Evolutionary conservation across 2,113 vertebrate genomes (phyloP).

Genomic region (Xiphophorus maculatus): DNA sequence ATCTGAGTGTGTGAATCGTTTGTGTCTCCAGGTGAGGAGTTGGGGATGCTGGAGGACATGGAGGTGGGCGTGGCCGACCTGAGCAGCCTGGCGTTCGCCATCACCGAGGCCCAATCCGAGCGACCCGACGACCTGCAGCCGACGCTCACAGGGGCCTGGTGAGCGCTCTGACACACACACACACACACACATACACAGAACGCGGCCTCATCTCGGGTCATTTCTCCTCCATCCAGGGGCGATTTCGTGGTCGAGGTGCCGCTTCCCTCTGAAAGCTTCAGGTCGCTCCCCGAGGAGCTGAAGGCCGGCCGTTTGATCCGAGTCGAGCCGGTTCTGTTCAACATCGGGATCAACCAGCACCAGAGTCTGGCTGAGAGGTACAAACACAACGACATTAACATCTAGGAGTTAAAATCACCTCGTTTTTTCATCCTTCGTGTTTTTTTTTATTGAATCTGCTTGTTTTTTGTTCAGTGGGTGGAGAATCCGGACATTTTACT

Average conservation of each 20-base stretch:
- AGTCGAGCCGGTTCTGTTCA: slow-evolving; percentile 87
- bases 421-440: too few relatives aligned
- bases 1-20: too few relatives aligned
- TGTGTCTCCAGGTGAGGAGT: slow-evolving; percentile 83
- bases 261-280: slow-evolving; percentile 83
- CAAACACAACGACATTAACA: not conserved
- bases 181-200: not conserved
- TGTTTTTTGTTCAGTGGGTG: too few relatives aligned
- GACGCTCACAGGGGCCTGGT: slow-evolving; percentile 85
- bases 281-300: slow-evolving; percentile 82
- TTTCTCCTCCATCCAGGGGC: slow-evolving; percentile 70
- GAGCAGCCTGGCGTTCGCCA: slow-evolving; percentile 82
- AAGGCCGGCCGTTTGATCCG: slow-evolving; percentile 84
- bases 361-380: slow-evolving; percentile 81
- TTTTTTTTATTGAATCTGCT: too few relatives aligned
- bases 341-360: slow-evolving; percentile 93
- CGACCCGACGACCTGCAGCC: slow-evolving; percentile 80
- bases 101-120: slow-evolving; percentile 84
- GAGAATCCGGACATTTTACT: too few relatives aligned
- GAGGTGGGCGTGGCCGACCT: slow-evolving; percentile 88
- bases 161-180: slow-evolving; percentile 2
- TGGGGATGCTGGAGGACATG: slow-evolving; percentile 94
- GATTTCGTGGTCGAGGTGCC: slow-evolving; percentile 85
- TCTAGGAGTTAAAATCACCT: not conserved
- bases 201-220: not conserved